Conservation (phyloP, 2,113 vertebrate genomes). For the Psephotus haematonotus region DNA sequence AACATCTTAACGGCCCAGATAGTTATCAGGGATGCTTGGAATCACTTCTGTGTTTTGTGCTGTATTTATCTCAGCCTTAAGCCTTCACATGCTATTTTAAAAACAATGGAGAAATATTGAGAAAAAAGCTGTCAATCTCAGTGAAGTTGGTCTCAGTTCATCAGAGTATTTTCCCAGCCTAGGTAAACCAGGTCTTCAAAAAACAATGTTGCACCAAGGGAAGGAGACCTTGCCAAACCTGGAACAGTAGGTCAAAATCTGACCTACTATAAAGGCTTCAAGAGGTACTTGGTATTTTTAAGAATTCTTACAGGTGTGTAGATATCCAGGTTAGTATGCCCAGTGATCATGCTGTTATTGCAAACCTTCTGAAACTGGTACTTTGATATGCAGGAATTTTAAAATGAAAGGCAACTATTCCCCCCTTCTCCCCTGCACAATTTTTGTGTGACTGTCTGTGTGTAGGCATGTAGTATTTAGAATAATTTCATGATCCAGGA, state of each 20-base stretch:
- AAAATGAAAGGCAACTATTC: neutral
- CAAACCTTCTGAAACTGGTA: neutral
- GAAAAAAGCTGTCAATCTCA: neutral
- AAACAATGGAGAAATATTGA: conserved; percentile 1
- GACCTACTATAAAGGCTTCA: neutral
- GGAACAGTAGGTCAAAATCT: neutral
- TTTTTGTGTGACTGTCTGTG: neutral
- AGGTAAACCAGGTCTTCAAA: neutral
- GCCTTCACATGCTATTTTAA: neutral
- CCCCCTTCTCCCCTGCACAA: neutral
- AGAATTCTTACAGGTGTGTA: neutral
- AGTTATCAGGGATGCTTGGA: conserved; percentile 2
- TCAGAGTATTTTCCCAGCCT: neutral
- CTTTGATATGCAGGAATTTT: neutral
- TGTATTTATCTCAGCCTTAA: neutral
- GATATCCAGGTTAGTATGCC: neutral
- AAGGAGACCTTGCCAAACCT: neutral
- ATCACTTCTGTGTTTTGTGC: neutral
- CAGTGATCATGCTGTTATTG: neutral
- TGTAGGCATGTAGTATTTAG: neutral
- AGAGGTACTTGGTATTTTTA: neutral
- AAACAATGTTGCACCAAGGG: neutral
- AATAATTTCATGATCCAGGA: neutral
- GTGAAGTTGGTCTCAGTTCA: neutral
- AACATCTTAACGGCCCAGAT: neutral